Conservation (phyloP, 2,888 invertebrate genomes). For the Netelia virgata region DNA sequence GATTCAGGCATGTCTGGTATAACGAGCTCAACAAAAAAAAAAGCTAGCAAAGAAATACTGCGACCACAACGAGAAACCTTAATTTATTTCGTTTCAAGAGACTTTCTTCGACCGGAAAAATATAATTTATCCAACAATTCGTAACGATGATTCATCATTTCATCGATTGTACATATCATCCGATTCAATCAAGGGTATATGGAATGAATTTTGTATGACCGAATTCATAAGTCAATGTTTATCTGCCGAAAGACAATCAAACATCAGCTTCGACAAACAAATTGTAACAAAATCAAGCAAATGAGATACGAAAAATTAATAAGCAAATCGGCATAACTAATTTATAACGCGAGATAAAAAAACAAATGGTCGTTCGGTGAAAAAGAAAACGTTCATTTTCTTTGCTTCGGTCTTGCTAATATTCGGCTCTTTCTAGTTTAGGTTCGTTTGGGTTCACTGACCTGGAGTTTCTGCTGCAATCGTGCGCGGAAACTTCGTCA, state of each 20-base stretch:
- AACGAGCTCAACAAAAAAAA: neutral
- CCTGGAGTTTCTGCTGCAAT: conserved; percentile 49
- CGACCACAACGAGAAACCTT: neutral
- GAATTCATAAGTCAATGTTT: no score
- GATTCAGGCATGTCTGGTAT: neutral
- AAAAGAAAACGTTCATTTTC: neutral
- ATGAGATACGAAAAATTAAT: no score
- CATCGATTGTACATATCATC: no score
- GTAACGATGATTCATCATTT: neutral
- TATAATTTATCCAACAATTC: no score
- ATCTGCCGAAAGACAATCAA: no score
- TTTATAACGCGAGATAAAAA: no score
- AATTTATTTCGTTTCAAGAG: neutral
- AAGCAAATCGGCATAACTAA: no score
- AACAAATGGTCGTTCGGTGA: neutral
- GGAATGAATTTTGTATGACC: no score
- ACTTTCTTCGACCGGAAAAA: neutral
- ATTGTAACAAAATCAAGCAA: no score
- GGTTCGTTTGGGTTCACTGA: conserved; percentile 43
- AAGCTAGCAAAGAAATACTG: neutral
- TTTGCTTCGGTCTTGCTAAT: neutral
- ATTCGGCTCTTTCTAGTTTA: conserved; percentile 13
- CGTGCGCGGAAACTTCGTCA: conserved; percentile 46
- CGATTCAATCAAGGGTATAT: no score
- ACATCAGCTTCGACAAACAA: no score